A percentile compares a stretch with the other conserved stretches of the same genome.
phyloP scores from a whole-genome alignment of 2,888 invertebrate genomes.

The Arenicola marina region DNA sequence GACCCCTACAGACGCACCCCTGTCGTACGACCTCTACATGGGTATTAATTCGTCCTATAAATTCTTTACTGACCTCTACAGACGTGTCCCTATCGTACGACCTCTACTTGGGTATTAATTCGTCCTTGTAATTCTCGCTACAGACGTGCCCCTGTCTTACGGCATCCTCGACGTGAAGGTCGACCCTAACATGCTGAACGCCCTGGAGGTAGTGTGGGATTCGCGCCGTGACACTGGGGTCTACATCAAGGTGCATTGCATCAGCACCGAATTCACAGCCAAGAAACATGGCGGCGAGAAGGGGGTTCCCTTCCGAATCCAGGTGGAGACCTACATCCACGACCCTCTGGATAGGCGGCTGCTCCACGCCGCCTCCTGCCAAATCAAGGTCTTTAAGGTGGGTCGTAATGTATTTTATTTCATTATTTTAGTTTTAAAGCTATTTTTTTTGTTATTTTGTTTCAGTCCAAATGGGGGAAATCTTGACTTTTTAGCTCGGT shows the following conservation, averaged over 20 bases:
- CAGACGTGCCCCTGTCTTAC: slow-evolving; percentile 91
- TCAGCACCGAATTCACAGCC: slow-evolving; percentile 96
- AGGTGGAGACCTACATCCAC: slow-evolving; percentile 74
- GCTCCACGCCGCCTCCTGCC: slow-evolving; percentile 93
- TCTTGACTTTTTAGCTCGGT: no score
- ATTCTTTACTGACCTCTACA: no score
- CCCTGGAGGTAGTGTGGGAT: slow-evolving; percentile 90
- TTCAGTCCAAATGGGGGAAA: neutral
- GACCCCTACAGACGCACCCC: no score
- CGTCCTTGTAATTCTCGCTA: no score
- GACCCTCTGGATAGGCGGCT: slow-evolving; percentile 64
- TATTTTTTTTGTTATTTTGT: neutral
- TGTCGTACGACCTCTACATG: no score
- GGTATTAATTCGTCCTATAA: no score
- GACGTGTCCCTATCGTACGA: no score
- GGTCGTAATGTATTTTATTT: slow-evolving; percentile 13
- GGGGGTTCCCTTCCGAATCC: slow-evolving; percentile 94
- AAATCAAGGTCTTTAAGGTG: slow-evolving; percentile 82
- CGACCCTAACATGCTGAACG: slow-evolving; percentile 73
- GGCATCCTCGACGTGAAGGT: slow-evolving; percentile 84
- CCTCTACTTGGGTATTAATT: no score
- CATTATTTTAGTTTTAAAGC: slow-evolving; percentile 5
- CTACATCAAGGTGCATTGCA: slow-evolving; percentile 83
- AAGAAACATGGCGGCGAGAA: slow-evolving; percentile 98
- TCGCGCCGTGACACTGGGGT: slow-evolving; percentile 94